Evolutionary conservation across 1,140 invertebrate species (phyloP).

Genomic region (Ruditapes philippinarum): DNA sequence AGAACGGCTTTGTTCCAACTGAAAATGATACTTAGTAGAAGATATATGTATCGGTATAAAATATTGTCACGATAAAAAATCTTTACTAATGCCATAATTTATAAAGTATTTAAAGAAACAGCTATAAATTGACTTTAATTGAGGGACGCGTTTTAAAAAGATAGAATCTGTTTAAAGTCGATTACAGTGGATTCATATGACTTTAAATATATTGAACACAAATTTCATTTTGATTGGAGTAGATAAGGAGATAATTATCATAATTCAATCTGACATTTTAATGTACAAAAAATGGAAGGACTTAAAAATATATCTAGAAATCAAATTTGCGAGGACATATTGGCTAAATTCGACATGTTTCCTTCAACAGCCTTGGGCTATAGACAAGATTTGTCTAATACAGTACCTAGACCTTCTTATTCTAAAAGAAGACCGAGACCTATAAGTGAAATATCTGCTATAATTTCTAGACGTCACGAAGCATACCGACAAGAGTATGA

Average conservation of each 20-base stretch:
- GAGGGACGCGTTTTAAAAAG: neutral
- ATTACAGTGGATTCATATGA: neutral
- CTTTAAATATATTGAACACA: neutral
- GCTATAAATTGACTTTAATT: neutral
- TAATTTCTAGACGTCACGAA: slow-evolving; percentile 33
- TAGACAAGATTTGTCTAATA: neutral
- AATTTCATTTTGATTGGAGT: neutral
- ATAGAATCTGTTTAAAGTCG: neutral
- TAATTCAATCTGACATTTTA: neutral
- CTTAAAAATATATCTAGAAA: slow-evolving; percentile 30
- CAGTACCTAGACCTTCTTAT: neutral
- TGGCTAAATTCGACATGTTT: neutral
- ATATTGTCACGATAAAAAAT: neutral
- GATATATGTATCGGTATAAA: neutral
- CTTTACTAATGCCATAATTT: neutral
- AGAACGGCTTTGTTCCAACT: neutral
- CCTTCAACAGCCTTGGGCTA: neutral
- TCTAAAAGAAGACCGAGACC: neutral
- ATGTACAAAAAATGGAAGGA: slow-evolving; percentile 10
- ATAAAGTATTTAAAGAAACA: neutral
- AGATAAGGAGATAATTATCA: neutral
- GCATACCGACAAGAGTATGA: neutral
- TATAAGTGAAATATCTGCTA: slow-evolving; percentile 21
- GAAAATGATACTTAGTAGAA: neutral
- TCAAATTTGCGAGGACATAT: slow-evolving; percentile 49